These are phyloP conservation scores for Hydropotes inermis DNA, from an alignment of 2,113 vertebrate genomes.

Conservation along the genomic window DNA sequence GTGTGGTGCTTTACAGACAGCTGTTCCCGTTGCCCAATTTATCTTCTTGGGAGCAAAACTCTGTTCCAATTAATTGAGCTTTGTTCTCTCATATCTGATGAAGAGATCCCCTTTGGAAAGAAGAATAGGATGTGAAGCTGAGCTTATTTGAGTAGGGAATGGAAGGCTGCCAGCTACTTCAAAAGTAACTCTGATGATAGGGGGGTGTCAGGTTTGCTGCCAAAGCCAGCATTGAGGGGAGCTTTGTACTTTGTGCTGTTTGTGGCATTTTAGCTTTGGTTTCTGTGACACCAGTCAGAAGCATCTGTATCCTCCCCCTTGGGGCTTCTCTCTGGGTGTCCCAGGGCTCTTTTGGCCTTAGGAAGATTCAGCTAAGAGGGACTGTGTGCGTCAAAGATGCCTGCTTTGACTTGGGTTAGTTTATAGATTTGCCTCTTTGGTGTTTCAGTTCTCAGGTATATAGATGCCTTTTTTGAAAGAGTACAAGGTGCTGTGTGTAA, in stretches of 20 bases:
- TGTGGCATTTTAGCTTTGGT: background rate
- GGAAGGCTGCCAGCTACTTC: constrained; percentile 72
- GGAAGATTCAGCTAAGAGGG: constrained; percentile 5
- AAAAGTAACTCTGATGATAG: constrained; percentile 73
- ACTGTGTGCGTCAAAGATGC: constrained; percentile 33
- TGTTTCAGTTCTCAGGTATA: background rate
- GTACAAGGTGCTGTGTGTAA: background rate
- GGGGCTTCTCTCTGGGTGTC: constrained; percentile 45
- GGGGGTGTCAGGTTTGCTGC: constrained; percentile 61
- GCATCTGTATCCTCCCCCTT: background rate
- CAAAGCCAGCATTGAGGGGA: constrained; percentile 51
- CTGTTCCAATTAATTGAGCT: constrained; percentile 24
- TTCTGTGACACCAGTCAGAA: background rate
- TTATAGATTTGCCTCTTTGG: constrained; percentile 26
- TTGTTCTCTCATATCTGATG: background rate
- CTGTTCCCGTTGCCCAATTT: background rate
- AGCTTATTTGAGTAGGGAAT: constrained; percentile 44
- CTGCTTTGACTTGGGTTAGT: constrained; percentile 17
- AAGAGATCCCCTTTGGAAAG: constrained; percentile 57
- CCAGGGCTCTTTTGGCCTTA: background rate
- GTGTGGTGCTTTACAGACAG: background rate
- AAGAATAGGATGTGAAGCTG: constrained; percentile 57
- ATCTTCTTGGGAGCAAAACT: background rate
- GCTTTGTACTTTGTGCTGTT: constrained; percentile 27
- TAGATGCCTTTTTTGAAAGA: background rate